Percentiles rank a stretch among this genome's conserved stretches.
These are phyloP conservation scores for Sialia sialis DNA, from an alignment of 2,113 vertebrate species.

Conservation along the genomic window DNA sequence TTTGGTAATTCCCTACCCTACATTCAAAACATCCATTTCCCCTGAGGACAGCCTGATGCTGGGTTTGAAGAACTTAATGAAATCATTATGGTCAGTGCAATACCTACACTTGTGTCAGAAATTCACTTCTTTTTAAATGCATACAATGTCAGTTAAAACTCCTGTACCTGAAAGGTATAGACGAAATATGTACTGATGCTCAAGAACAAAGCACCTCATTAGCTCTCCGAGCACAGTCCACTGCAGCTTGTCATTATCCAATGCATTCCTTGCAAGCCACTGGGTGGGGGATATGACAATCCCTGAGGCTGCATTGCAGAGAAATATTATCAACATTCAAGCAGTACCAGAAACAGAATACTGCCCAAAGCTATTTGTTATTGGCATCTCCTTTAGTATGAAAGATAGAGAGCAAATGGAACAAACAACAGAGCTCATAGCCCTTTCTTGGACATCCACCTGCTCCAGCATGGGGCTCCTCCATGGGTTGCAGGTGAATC, in stretches of 20 bases:
- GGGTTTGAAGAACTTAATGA: background rate
- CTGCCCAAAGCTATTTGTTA: background rate
- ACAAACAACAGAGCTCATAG: background rate
- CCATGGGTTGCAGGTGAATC: background rate
- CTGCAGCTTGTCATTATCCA: constrained; percentile 41
- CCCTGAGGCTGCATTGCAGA: background rate
- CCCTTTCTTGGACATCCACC: background rate
- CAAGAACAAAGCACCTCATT: constrained; percentile 60
- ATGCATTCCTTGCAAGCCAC: background rate
- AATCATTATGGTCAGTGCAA: background rate
- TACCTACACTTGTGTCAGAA: background rate
- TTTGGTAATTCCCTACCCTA: background rate
- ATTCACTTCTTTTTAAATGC: background rate
- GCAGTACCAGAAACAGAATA: background rate
- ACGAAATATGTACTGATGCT: background rate
- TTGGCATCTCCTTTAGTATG: background rate
- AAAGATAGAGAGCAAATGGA: background rate
- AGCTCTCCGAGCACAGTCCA: constrained; percentile 61
- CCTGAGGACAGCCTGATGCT: background rate
- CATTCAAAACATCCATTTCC: background rate
- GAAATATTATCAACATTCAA: background rate
- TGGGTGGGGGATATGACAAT: background rate
- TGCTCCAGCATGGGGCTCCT: background rate
- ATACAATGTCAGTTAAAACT: background rate
- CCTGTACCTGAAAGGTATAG: background rate